Base-by-base conservation (phyloP, 2,113 vertebrate genomes). In the Antigone vipio region DNA sequence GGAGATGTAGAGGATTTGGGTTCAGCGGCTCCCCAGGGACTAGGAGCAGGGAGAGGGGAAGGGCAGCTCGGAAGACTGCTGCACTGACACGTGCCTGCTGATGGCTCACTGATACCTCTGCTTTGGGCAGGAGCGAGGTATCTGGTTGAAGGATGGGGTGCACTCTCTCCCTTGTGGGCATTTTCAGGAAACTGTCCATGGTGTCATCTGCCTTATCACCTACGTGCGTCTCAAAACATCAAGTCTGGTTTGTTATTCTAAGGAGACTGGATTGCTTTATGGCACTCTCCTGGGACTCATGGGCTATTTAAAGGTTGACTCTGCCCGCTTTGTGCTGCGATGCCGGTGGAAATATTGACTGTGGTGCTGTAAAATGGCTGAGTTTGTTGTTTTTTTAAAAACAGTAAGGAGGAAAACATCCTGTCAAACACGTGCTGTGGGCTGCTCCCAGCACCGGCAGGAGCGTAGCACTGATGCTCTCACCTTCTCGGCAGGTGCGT, bases 401-500 rank as follows among this genome's bases (percentile, higher is more conserved):
- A 50, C 82, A 74, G 67, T 4, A 9, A 76, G n/a, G 52, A 53
- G 40, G 50, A 71, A 69, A 85, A 15, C 27, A 32, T 74, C 34
- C 52, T 3, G 2, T 75, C 62, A 35, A 52, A 58, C 8, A 9
- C 0, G 0, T 40, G 34, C 81, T 2, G 15, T 6, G 6, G 64
- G 76, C 67, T 56, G 50, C 42, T 85, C 38, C 66, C 47, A 13
- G n/a, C 5, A 1, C 49, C 4, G 3, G 14, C 58, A 84, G 53
- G 29, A 87, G 78, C 12, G 1, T 5, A 6, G 56, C 29, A 27
- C 73, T 95, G 78, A 97, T 82, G 50, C 24, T 88, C 34, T 97
- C 8, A 0, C 79, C 60, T 95, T 96, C 75, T 66, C 5, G 3
- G 86, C 94, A 97, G 94, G 94, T 96, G 20, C 11, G 4, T 91